phyloP scores from a whole-genome alignment of 2,888 invertebrate species.

The Salpingus planirostris region DNA sequence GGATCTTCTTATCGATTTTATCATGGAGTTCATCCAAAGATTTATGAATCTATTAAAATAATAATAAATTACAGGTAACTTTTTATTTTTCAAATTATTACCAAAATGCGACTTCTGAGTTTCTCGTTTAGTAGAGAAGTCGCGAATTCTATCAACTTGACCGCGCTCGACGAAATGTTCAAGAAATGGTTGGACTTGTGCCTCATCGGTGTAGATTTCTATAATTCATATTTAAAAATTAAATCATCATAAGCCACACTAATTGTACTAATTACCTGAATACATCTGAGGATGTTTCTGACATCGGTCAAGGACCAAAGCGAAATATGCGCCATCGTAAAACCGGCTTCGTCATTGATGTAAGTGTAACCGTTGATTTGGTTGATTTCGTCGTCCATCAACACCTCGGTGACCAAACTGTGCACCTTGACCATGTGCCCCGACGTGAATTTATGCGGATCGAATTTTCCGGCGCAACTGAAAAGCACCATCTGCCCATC shows the following conservation, averaged over 20 bases:
- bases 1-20: conserved; percentile 61
- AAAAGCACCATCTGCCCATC: conserved; percentile 74
- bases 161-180: conserved; percentile 73
- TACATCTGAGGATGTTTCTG: conserved; percentile 65
- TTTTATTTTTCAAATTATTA: conserved; percentile 40
- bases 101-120: conserved; percentile 69
- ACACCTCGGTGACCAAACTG: conserved; percentile 73
- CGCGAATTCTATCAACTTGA: conserved; percentile 74
- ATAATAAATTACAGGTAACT: background rate
- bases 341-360: conserved; percentile 72
- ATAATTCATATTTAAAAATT: too few relatives aligned
- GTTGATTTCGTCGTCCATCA: conserved; percentile 77
- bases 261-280: conserved; percentile 62
- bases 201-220: conserved; percentile 85
- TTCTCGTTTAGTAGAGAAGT: conserved; percentile 77
- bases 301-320: conserved; percentile 76
- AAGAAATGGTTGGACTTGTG: conserved; percentile 84
- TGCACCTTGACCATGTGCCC: conserved; percentile 79
- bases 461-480: conserved; percentile 61
- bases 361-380: conserved; percentile 79
- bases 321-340: conserved; percentile 75
- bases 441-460: conserved; percentile 51
- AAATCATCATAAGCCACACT: too few relatives aligned
- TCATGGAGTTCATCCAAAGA: conserved; percentile 62
- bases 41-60: conserved; percentile 56